phyloP scores from a whole-genome alignment of 2,888 invertebrate species.

The Craniophora ligustri region DNA sequence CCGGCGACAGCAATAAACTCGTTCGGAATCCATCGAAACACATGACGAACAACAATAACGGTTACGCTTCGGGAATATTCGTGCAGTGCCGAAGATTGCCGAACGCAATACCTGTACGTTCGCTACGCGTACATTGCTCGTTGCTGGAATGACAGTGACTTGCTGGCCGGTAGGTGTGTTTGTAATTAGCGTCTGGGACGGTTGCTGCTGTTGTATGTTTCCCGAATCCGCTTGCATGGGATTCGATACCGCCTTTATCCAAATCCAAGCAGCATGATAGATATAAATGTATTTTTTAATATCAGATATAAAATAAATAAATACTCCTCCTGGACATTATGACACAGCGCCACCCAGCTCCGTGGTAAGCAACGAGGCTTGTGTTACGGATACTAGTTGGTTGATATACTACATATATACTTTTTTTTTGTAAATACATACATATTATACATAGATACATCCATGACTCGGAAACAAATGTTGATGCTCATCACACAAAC shows the following conservation, averaged over 20 bases:
- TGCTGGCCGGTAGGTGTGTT: constrained; percentile 94
- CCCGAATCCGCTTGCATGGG: constrained; percentile 78
- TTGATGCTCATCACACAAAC: too few species aligned
- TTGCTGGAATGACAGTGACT: constrained; percentile 93
- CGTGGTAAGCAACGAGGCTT: too few species aligned
- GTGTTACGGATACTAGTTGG: too few species aligned
- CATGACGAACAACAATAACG: constrained; percentile 49
- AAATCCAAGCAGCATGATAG: constrained; percentile 71
- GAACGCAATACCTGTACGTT: constrained; percentile 78
- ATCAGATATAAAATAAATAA: too few species aligned
- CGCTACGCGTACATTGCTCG: constrained; percentile 78
- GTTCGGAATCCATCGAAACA: constrained; percentile 29
- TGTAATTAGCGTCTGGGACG: constrained; percentile 91
- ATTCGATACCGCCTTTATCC: constrained; percentile 81
- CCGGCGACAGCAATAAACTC: constrained; percentile 39
- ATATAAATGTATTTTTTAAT: constrained; percentile 39
- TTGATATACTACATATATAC: too few species aligned
- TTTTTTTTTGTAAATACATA: too few species aligned
- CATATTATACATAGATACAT: too few species aligned
- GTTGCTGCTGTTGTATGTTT: constrained; percentile 73
- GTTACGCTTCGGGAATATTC: constrained; percentile 59
- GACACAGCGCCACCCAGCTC: too few species aligned
- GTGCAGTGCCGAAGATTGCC: constrained; percentile 58
- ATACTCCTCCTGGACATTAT: too few species aligned
- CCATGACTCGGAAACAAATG: too few species aligned